These are phyloP conservation scores for Stenodera caucasica DNA, from an alignment of 2,888 invertebrate species.

Conservation along the genomic window DNA sequence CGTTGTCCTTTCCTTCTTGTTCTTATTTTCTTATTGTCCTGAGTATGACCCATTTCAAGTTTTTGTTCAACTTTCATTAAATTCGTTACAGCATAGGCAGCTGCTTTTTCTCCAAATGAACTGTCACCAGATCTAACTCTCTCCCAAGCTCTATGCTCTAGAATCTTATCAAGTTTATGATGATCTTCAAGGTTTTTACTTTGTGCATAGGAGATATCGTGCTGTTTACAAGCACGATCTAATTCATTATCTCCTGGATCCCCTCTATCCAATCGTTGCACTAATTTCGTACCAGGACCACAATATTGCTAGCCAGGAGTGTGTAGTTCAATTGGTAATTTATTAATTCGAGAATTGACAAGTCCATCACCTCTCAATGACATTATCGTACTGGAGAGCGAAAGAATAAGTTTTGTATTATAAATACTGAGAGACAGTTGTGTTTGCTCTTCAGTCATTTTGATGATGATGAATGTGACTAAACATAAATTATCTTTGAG, in stretches of 20 bases:
- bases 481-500: too few species aligned
- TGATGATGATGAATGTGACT: too few species aligned
- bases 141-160: constrained; percentile 43
- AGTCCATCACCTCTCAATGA: constrained; percentile 23
- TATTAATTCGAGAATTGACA: constrained; percentile 34
- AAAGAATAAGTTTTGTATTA: too few species aligned
- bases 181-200: constrained; percentile 31
- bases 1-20: background rate
- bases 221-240: constrained; percentile 45
- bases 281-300: constrained; percentile 38
- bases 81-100: constrained; percentile 39
- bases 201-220: constrained; percentile 45
- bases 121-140: constrained; percentile 41
- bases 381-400: too few species aligned
- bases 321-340: constrained; percentile 36
- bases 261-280: constrained; percentile 40
- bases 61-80: constrained; percentile 45
- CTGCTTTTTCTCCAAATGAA: constrained; percentile 41
- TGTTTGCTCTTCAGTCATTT: too few species aligned
- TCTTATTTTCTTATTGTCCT: too few species aligned
- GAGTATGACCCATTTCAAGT: constrained; percentile 40
- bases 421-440: too few species aligned
- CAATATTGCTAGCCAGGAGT: constrained; percentile 33
- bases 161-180: constrained; percentile 45
- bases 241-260: constrained; percentile 45